Evolutionary conservation across 2,797 vertebrate species (phyloP).

Genomic region (Acanthurus leucopareius): DNA sequence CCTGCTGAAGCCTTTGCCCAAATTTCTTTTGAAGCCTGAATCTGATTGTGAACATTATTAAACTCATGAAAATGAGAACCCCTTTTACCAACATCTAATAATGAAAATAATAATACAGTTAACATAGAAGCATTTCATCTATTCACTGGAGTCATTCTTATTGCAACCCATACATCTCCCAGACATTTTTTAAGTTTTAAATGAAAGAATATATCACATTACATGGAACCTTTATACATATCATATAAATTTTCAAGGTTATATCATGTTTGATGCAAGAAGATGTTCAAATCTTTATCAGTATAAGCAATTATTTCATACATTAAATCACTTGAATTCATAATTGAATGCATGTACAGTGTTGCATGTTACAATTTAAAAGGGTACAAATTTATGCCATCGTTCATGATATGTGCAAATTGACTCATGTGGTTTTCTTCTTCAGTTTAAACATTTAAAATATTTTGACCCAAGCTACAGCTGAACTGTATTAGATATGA

Average conservation of each 20-base stretch:
- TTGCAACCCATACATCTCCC: conserved; percentile 2
- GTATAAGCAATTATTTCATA: background rate
- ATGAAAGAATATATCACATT: conserved; percentile 13
- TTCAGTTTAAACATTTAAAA: background rate
- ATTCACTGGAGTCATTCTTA: conserved; percentile 14
- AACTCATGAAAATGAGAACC: conserved; percentile 49
- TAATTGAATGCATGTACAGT: background rate
- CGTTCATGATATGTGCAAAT: background rate
- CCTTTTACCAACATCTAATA: conserved; percentile 48
- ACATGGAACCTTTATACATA: conserved; percentile 25
- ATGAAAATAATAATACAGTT: conserved; percentile 52
- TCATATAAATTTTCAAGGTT: background rate
- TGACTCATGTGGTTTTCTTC: background rate
- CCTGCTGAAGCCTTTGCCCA: conserved; percentile 43
- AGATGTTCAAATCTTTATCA: conserved; percentile 8
- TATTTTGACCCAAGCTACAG: background rate
- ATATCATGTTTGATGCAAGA: conserved; percentile 23
- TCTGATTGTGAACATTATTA: conserved; percentile 66
- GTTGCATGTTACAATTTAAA: background rate
- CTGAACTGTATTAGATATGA: background rate
- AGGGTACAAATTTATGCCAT: background rate
- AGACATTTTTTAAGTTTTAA: conserved; percentile 9
- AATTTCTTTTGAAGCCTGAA: conserved; percentile 44
- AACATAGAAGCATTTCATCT: conserved; percentile 25
- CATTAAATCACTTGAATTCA: background rate